A percentile compares a stretch with the other conserved stretches of the same genome.
These are phyloP conservation scores for Pygmarrhopalites habei DNA, from an alignment of 1,140 invertebrate species.

Conservation along the genomic window DNA sequence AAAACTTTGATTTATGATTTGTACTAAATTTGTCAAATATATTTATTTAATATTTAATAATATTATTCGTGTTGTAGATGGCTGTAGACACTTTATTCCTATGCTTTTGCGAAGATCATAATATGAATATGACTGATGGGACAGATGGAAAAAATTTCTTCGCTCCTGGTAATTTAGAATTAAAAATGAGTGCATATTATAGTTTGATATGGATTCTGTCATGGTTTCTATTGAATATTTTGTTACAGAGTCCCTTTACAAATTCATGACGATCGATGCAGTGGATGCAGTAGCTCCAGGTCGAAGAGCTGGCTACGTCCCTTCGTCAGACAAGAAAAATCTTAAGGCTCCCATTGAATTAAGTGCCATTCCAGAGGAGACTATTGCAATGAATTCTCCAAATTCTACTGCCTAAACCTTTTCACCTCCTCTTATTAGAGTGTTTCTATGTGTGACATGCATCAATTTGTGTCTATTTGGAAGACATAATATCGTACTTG, in stretches of 20 bases:
- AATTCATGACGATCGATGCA: slow-evolving; percentile 33
- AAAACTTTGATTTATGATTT: neutral
- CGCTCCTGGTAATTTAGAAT: too few relatives aligned
- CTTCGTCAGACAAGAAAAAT: neutral
- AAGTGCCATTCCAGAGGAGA: slow-evolving; percentile 6
- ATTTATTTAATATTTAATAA: slow-evolving; percentile 10
- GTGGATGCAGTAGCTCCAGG: slow-evolving; percentile 18
- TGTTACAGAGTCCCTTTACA: slow-evolving; percentile 16
- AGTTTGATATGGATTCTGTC: too few relatives aligned
- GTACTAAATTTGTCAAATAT: neutral
- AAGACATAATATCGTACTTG: too few relatives aligned
- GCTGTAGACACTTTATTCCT: slow-evolving; percentile 89
- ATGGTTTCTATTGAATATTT: too few relatives aligned
- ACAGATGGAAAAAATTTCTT: slow-evolving; percentile 21
- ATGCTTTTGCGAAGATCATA: slow-evolving; percentile 81
- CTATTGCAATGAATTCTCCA: slow-evolving; percentile 32
- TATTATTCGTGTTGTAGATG: slow-evolving; percentile 59
- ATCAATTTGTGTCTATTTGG: too few relatives aligned
- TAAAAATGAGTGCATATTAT: too few relatives aligned
- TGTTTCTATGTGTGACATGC: too few relatives aligned
- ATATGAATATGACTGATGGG: slow-evolving; percentile 53
- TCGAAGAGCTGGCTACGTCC: neutral
- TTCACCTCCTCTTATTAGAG: too few relatives aligned
- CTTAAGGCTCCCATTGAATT: neutral
- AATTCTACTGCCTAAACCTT: too few relatives aligned